Evolutionary conservation across 2,888 invertebrate genomes (phyloP), one percentile per base, ranked within the genome.

Genomic region (Mythimna impura): DNA sequence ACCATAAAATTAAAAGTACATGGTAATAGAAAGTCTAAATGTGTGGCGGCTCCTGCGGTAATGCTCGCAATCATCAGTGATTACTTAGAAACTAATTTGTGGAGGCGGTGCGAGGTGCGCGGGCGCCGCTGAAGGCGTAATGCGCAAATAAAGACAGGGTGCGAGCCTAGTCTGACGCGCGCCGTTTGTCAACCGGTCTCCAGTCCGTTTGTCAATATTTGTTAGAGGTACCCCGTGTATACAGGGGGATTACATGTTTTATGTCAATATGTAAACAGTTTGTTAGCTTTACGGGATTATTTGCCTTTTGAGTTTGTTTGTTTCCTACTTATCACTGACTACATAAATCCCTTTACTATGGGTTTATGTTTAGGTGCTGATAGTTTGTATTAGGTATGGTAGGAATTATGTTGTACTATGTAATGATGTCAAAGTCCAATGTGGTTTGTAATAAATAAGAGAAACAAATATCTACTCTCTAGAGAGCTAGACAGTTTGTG

Each of bases 71-170:
- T 86, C 86, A 84, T 86, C 86, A 86, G 85, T 86, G 82, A 88
- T 88, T 86, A 89, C 89, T 91, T 89, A 89, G 85, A 88, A 87
- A 86, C 86, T 84, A 89, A 91, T 91, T 90, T 89, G 87, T 87
- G 83, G 80, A 84, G 71, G 78, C 76, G 69, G 71, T 71, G 79
- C 81, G 55, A 64, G 71, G 69, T 81, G 82, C 84, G 76, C 84
- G 82, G 89, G 87, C 88, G 89, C 87, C 86, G 82, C 71, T 84
- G 72, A 79, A 85, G 85, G 76, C 75, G 75, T 92, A 93, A 94
- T 94, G 93, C 90, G 91, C 92, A 93, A 92, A 94, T 94, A 94
- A 94, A 91, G 84, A 93, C 89, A 87, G 92, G 91, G 88, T 82
- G 78, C 74, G 74, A 60, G 78, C 58, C 88, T 86, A 78, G 78